phyloP scores from a whole-genome alignment of 2,113 vertebrate species.

The Laterallus jamaicensis region DNA sequence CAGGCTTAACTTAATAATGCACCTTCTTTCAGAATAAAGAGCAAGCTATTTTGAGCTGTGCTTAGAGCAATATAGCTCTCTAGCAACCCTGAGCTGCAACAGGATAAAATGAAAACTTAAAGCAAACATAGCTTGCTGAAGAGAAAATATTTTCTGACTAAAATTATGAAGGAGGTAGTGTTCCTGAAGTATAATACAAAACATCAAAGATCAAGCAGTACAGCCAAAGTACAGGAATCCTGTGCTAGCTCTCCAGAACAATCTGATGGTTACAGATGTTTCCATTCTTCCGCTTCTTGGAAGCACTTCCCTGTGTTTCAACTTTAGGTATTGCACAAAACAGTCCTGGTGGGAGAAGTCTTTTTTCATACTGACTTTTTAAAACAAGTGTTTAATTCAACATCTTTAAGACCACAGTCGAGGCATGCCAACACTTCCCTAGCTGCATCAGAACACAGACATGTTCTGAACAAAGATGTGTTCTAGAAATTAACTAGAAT shows the following conservation, averaged over 20 bases:
- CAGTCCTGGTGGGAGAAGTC: background rate
- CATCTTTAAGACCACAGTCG: background rate
- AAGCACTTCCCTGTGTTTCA: background rate
- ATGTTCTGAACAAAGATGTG: background rate
- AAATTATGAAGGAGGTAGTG: background rate
- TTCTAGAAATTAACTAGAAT: background rate
- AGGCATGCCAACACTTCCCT: background rate
- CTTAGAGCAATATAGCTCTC: background rate
- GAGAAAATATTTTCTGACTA: background rate
- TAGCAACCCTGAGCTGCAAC: background rate
- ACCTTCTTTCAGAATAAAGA: background rate
- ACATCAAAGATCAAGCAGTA: background rate
- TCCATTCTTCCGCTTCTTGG: background rate
- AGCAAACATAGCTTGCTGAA: background rate
- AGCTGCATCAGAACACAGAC: no score
- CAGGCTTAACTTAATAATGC: background rate
- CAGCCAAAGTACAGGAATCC: background rate
- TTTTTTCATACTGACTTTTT: background rate
- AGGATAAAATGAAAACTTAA: background rate
- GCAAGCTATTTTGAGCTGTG: background rate
- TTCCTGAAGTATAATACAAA: background rate
- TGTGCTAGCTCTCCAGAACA: background rate
- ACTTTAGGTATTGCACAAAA: background rate
- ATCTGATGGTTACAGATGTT: background rate
- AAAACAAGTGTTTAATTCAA: rapidly evolving